Percentiles rank a stretch among this genome's conserved stretches.
Evolutionary conservation across 2,797 vertebrate genomes (phyloP).

Genomic region (Tauraco hartlaubi): DNA sequence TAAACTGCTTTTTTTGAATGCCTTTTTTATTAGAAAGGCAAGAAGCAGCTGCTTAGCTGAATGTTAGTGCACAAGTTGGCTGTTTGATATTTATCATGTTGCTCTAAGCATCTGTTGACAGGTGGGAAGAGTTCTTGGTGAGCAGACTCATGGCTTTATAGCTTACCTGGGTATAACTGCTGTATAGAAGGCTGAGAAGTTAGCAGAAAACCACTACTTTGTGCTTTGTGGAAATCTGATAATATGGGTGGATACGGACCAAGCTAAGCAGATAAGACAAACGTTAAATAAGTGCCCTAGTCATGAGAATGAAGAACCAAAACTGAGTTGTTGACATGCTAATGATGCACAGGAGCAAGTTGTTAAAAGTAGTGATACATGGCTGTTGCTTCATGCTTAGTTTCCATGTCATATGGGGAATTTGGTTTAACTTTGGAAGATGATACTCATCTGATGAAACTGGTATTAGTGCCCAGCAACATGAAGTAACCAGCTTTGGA

Average conservation of each 20-base stretch:
- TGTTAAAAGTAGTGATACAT: neutral
- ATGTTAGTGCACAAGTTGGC: constrained; percentile 12
- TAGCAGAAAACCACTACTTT: neutral
- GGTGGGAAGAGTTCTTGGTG: constrained; percentile 60
- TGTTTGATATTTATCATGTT: constrained; percentile 67
- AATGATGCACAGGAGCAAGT: neutral
- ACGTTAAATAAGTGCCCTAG: neutral
- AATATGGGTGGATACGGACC: neutral
- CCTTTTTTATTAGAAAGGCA: neutral
- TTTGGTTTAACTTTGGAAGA: neutral
- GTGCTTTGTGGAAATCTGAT: neutral
- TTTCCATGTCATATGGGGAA: neutral
- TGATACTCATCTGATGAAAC: neutral
- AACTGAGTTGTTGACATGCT: neutral
- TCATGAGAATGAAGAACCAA: neutral
- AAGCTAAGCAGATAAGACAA: constrained; percentile 10
- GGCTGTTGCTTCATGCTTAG: neutral
- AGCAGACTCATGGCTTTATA: constrained; percentile 48
- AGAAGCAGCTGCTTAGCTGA: constrained; percentile 54
- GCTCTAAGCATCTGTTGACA: constrained; percentile 69
- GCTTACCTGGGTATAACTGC: constrained; percentile 32
- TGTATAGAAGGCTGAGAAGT: constrained; percentile 7
- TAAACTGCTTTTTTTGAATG: neutral
- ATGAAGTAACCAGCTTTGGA: neutral
- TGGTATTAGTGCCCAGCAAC: neutral